Evolutionary conservation across 2,797 vertebrate species (phyloP), one percentile per base, ranked within the genome.

Genomic region (Smutsia gigantea): DNA sequence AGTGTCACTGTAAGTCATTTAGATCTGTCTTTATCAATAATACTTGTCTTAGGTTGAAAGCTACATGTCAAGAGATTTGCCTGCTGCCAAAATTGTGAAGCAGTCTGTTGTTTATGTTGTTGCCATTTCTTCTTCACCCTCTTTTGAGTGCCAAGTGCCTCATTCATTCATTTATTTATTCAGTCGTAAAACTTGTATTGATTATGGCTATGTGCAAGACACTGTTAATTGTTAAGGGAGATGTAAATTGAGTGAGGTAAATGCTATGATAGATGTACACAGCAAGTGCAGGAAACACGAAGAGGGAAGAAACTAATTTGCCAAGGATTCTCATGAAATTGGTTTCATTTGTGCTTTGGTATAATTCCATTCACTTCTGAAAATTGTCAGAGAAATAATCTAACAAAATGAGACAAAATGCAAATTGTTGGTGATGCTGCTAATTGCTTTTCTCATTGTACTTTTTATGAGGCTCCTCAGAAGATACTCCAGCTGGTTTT

Each of bases 1-100:
- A 18, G 1, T 78, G 64, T 89, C 79, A 55, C 5, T 37, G 6
- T 59, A 17, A 64, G 37, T 68, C 77, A 97, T 87, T 94, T 95
- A 61, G 89, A 89, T 75, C 46, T 79, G 59, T 72, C 64, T 82
- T 89, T 96, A 79, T 93, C 81, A 95, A 59, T 59, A 77, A 92
- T 42, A 59, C 21, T 27, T 83, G 46, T 91, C 39, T 87, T 59
- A 66, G 55, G 34, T 94, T 91, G 82, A 97, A 97, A 95, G 85
- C n/a, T 59, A 42, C 29, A 55, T 81, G 57, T 77, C 64, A 74
- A 74, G 34, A 95, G 46, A 49, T 90, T 82, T 91, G 21, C 25
- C 46, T 93, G 2, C 53, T 84, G 68, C 10, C 15, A 85, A 87
- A 10, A 64, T 14, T 82, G 31, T 64, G 57, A 95, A 86, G 46